Evolutionary conservation across 2,797 vertebrate species (phyloP).

Genomic region (Mormyrops attenuatus): DNA sequence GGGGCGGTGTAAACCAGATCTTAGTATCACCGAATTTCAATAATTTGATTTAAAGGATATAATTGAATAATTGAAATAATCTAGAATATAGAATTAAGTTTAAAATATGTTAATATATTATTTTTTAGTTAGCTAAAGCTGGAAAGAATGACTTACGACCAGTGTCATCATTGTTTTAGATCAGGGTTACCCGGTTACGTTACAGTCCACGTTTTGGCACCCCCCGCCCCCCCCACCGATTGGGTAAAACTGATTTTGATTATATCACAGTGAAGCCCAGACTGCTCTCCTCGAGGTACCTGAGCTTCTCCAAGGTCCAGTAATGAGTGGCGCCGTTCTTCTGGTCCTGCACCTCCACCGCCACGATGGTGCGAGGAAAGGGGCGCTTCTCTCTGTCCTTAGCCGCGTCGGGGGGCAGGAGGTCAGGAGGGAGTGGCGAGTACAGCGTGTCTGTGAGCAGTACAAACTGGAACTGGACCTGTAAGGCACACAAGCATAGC

Average conservation of each 20-base stretch:
- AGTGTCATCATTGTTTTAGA: not conserved
- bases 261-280: not conserved
- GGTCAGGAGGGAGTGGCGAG: constrained; percentile 86
- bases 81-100: not conserved
- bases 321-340: constrained; percentile 96
- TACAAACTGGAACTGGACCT: constrained; percentile 98
- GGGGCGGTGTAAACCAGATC: constrained; percentile 24
- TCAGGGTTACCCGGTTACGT: too few species aligned
- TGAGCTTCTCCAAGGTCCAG: constrained; percentile 95
- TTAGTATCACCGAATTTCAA: not conserved
- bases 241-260: not conserved
- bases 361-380: constrained; percentile 91
- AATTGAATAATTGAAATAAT: not conserved
- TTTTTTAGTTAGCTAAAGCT: not conserved
- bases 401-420: constrained; percentile 74
- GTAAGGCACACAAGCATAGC: constrained; percentile 19
- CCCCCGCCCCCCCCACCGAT: not conserved
- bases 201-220: too few species aligned
- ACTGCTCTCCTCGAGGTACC: constrained; percentile 52
- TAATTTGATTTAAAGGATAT: not conserved
- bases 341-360: constrained; percentile 93
- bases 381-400: constrained; percentile 80
- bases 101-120: not conserved
- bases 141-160: not conserved
- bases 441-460: constrained; percentile 93